Percentiles rank a stretch among this genome's conserved stretches.
Conservation (phyloP, 2,113 vertebrate genomes). For the Rynchops niger region DNA sequence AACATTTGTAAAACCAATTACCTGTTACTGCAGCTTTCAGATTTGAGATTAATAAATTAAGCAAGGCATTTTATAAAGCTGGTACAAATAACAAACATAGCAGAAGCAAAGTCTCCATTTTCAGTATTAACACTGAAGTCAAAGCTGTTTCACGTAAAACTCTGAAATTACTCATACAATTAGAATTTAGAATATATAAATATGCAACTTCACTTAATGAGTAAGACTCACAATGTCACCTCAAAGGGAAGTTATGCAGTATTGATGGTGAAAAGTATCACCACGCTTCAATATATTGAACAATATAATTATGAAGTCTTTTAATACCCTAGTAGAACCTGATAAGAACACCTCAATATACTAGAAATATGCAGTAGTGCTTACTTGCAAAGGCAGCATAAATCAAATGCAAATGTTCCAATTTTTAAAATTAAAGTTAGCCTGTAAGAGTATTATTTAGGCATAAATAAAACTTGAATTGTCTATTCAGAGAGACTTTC, state of each 20-base stretch:
- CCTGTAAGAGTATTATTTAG: neutral
- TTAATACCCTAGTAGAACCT: neutral
- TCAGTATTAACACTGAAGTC: constrained; percentile 29
- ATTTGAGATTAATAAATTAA: neutral
- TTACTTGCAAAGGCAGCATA: neutral
- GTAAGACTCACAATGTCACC: neutral
- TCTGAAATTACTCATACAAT: neutral
- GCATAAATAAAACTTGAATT: neutral
- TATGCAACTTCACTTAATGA: neutral
- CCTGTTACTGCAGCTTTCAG: neutral
- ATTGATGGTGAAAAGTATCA: neutral
- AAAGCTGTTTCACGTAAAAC: neutral
- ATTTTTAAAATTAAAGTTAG: neutral
- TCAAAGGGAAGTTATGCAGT: neutral
- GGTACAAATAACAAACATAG: neutral
- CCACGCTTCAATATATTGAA: neutral
- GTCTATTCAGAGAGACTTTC: neutral
- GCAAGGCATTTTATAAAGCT: neutral
- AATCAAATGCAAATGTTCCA: neutral
- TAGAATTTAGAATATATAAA: neutral
- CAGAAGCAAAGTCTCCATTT: neutral
- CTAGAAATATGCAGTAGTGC: neutral
- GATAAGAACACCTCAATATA: neutral
- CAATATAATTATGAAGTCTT: neutral
- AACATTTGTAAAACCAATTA: constrained; percentile 5